Conservation (phyloP, 1,140 invertebrate genomes). For the Hylaeus volcanicus region DNA sequence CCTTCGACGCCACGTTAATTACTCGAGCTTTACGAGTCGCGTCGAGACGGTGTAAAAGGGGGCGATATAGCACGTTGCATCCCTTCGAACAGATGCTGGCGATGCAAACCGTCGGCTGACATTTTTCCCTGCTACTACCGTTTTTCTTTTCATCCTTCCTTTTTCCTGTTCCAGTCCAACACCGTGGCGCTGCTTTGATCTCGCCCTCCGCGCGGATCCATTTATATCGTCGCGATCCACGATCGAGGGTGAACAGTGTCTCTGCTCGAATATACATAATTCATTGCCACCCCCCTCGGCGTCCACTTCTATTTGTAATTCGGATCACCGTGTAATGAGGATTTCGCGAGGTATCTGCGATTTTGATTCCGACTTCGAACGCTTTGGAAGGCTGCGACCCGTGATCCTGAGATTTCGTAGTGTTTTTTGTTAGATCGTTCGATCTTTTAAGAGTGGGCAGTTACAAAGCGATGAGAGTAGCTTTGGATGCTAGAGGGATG, state of each 20-base stretch:
- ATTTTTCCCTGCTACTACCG: not conserved
- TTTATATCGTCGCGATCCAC: constrained; percentile 25
- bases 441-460: no score
- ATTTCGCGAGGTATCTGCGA: not conserved
- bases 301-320: not conserved
- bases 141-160: constrained; percentile 12
- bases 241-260: constrained; percentile 15
- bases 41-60: constrained; percentile 18
- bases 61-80: constrained; percentile 9
- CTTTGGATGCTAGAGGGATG: no score
- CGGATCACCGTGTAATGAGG: not conserved
- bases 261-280: constrained; percentile 20
- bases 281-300: not conserved
- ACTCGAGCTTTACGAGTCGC: constrained; percentile 54
- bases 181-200: constrained; percentile 24
- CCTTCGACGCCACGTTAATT: constrained; percentile 54
- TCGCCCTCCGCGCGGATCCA: not conserved
- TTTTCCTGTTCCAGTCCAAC: constrained; percentile 3
- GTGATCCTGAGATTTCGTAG: no score
- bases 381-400: no score
- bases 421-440: no score
- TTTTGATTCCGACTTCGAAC: no score
- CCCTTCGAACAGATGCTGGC: constrained; percentile 32
- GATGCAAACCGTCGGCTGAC: constrained; percentile 29
- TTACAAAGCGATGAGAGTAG: no score